phyloP scores from a whole-genome alignment of 2,113 vertebrate genomes.

The Albula glossodonta region DNA sequence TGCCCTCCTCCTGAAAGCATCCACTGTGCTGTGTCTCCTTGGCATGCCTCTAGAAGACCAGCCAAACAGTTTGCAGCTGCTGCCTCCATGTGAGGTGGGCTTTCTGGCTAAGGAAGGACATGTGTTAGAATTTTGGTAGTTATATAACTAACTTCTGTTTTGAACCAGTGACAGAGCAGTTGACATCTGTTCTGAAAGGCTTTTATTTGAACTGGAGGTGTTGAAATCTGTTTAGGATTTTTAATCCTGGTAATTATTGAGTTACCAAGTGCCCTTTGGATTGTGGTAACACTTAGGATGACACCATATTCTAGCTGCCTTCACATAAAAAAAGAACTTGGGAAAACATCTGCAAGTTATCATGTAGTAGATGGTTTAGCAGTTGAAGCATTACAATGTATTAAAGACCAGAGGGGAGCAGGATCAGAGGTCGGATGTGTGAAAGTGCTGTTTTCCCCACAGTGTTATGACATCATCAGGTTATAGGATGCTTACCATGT shows the following conservation, averaged over 20 bases:
- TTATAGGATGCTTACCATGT: background rate
- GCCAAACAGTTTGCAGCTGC: background rate
- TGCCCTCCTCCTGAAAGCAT: background rate
- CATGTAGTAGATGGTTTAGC: background rate
- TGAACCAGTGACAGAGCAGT: background rate
- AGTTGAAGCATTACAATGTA: background rate
- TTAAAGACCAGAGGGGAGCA: too few species aligned
- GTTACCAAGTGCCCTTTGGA: background rate
- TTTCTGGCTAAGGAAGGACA: background rate
- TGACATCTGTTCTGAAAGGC: background rate
- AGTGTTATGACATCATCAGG: background rate
- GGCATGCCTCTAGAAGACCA: background rate
- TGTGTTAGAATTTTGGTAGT: background rate
- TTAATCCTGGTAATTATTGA: constrained; percentile 4
- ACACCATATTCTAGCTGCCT: background rate
- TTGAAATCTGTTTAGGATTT: background rate
- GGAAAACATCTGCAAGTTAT: background rate
- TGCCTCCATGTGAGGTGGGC: background rate
- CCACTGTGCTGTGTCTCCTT: background rate
- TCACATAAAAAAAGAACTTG: background rate
- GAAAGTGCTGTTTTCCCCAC: background rate
- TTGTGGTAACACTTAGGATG: background rate
- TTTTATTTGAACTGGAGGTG: background rate
- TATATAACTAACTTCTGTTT: background rate
- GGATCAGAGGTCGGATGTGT: too few species aligned